Percentiles rank a stretch among this genome's conserved stretches.
Evolutionary conservation across 2,113 vertebrate genomes (phyloP).

Genomic region (Gymnocephalus cernua): DNA sequence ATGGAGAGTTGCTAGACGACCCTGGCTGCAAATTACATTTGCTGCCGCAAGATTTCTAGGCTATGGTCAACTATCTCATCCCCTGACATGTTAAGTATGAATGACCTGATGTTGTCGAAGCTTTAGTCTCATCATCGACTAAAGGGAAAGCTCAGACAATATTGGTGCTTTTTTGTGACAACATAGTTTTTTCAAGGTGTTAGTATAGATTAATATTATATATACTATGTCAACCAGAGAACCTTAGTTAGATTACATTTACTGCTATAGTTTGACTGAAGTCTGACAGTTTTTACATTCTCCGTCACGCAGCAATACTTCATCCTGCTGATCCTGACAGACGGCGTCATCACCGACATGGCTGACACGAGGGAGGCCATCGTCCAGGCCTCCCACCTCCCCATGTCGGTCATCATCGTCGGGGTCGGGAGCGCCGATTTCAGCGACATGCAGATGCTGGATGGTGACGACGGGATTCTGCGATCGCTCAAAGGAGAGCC

Average conservation of each 20-base stretch:
- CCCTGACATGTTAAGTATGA: no score
- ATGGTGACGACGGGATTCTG: slow-evolving; percentile 94
- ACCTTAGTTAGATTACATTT: background rate
- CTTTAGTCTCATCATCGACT: no score
- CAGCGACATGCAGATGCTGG: slow-evolving; percentile 98
- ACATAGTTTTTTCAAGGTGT: no score
- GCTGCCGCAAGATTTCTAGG: no score
- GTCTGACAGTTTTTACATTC: background rate
- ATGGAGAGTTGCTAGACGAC: no score
- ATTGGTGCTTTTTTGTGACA: no score
- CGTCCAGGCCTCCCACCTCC: slow-evolving; percentile 95
- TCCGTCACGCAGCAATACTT: slow-evolving; percentile 92
- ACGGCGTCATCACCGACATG: slow-evolving; percentile 99
- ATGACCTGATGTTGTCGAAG: no score
- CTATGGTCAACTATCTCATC: no score
- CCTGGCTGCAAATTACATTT: no score
- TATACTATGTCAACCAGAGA: no score
- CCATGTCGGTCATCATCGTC: slow-evolving; percentile 98
- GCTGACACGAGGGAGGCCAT: slow-evolving; percentile 97
- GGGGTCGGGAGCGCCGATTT: slow-evolving; percentile 96
- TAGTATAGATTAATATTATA: no score
- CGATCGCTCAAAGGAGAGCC: slow-evolving; percentile 95
- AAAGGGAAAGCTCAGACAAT: no score
- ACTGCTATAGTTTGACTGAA: background rate
- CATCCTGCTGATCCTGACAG: slow-evolving; percentile 96